Evolutionary conservation across 2,888 invertebrate genomes (phyloP).

Genomic region (Tachina fera): DNA sequence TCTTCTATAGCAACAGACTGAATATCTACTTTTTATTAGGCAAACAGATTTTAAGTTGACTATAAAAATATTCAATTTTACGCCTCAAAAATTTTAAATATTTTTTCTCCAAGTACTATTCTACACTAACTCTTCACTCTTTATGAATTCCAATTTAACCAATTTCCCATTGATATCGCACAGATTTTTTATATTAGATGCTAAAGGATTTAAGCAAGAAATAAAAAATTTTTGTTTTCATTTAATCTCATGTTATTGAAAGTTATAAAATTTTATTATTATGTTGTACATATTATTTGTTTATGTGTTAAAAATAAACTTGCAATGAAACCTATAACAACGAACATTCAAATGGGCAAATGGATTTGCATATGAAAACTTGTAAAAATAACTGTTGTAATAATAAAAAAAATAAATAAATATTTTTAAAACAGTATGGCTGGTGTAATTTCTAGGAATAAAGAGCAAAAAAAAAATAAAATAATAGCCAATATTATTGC

Average conservation of each 20-base stretch:
- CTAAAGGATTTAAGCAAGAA: constrained; percentile 15
- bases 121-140: no score
- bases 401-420: not conserved
- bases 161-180: not conserved
- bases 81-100: no score
- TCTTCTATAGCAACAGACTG: no score
- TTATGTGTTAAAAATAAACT: constrained; percentile 54
- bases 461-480: no score
- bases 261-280: constrained; percentile 64
- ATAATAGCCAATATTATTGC: no score
- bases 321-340: constrained; percentile 27
- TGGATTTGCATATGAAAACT: not conserved
- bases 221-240: not conserved
- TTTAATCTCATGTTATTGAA: constrained; percentile 33
- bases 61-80: no score
- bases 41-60: no score
- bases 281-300: constrained; percentile 38
- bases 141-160: not conserved
- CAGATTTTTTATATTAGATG: constrained; percentile 19
- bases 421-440: no score
- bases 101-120: no score
- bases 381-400: not conserved
- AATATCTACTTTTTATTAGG: no score
- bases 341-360: not conserved
- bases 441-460: no score